Evolutionary conservation across 2,113 vertebrate species (phyloP).

Genomic region (Peromyscus maniculatus): DNA sequence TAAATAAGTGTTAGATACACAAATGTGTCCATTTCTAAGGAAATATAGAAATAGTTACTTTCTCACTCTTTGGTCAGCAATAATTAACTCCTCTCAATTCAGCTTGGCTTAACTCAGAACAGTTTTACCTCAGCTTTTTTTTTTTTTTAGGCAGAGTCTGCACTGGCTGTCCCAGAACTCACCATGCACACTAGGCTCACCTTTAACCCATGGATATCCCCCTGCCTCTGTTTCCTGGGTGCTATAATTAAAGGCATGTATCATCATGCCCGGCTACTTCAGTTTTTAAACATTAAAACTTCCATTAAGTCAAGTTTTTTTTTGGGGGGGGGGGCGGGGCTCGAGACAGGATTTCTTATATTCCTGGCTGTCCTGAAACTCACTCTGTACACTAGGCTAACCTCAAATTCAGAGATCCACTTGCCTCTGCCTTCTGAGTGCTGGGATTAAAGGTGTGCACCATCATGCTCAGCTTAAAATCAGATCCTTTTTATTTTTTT

Average conservation of each 20-base stretch:
- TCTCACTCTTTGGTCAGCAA: not conserved
- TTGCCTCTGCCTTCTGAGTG: not conserved
- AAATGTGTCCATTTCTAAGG: slow-evolving; percentile 23
- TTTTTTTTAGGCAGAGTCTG: not conserved
- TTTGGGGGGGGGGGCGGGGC: too few relatives aligned
- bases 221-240: too few relatives aligned
- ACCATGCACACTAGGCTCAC: not conserved
- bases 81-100: not conserved
- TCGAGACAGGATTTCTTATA: too few relatives aligned
- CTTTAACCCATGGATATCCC: not conserved
- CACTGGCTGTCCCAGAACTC: not conserved
- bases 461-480: not conserved
- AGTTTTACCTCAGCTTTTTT: not conserved
- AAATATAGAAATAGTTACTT: slow-evolving; percentile 32
- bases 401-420: not conserved
- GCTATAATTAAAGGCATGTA: too few relatives aligned
- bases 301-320: too few relatives aligned
- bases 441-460: not conserved
- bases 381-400: not conserved
- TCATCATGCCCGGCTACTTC: too few relatives aligned
- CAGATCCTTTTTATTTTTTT: not conserved
- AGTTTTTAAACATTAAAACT: too few relatives aligned
- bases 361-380: not conserved
- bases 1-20: not conserved
- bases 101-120: not conserved